Evolutionary conservation across 2,888 invertebrate genomes (phyloP), one percentile per base, ranked within the genome.

Genomic region (Drosophila kokeensis): DNA sequence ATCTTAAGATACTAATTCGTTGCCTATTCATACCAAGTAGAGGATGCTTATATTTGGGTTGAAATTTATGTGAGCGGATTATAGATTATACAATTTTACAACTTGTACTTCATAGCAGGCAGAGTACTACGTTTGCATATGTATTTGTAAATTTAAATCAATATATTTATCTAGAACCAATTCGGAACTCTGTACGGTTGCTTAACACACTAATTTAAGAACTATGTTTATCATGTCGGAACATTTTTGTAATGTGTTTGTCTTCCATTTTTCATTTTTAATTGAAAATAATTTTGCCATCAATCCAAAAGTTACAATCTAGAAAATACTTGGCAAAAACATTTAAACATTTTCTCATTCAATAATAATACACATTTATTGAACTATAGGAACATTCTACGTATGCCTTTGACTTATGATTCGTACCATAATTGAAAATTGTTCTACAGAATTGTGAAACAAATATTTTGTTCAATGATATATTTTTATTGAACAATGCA

Each of bases 31-130:
- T 60, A 67, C 50, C 54, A 45, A 45, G 18, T 50, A 40, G 24
- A n/a, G n/a, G 49, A 57, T 69, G n/a, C 40, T 62, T 11, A 18
- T 15, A 53, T 53, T 42, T 42, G 11, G 57, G 52, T 32, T 53
- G 0, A 45, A 49, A 11, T 42, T 57, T 40, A 52, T 54, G 50
- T 27, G 21, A 42, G 32, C 57, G 29, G 45, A 61, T 58, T 61
- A 75, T 64, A 61, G 65, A 58, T 52, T 74, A 24, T 18, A 61
- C 21, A 53, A 49, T 13, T 30, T 45, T 34, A 32, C 42, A 21
- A 63, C 15, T 34, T 48, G 29, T n/a, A n/a, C 24, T 5, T 3
- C 3, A 5, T n/a, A 10, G 21, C 4, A 45, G 13, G 59, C 34
- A 29, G 27, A 50, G n/a, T 10, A 18, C 15, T 36, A 50, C 32